phyloP scores from a whole-genome alignment of 2,797 vertebrate genomes.

The Notamacropus eugenii region DNA sequence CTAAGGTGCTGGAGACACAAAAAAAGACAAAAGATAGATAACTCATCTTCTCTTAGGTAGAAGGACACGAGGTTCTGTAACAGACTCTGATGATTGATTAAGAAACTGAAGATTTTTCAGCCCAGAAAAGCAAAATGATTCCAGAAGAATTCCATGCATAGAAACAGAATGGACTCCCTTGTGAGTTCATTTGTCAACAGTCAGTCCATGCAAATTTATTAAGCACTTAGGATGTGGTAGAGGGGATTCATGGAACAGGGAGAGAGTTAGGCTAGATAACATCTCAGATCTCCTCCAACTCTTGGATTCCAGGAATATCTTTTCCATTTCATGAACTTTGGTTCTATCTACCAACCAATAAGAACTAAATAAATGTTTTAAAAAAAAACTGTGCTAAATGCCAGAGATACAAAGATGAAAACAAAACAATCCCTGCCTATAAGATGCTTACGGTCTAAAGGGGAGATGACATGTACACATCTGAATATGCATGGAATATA shows the following conservation, averaged over 20 bases:
- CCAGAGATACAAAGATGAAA: neutral
- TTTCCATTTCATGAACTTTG: neutral
- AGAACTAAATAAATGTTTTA: neutral
- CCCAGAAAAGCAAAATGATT: neutral
- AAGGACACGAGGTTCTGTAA: neutral
- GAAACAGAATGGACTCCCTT: neutral
- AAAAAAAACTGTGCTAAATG: neutral
- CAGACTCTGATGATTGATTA: neutral
- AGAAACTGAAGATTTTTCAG: neutral
- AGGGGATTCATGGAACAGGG: neutral
- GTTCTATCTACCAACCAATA: neutral
- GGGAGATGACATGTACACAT: neutral
- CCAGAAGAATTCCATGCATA: neutral
- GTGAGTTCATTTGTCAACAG: neutral
- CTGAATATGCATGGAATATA: neutral
- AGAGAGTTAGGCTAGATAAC: neutral
- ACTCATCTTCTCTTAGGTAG: neutral
- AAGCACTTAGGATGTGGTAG: neutral
- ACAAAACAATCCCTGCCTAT: neutral
- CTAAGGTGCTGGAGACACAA: neutral
- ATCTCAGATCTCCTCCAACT: neutral
- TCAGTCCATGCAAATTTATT: neutral
- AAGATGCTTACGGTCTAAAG: neutral
- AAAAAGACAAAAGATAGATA: neutral
- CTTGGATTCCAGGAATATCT: neutral